Evolutionary conservation across 2,113 vertebrate genomes (phyloP).

Genomic region (Nyctereutes procyonoides): DNA sequence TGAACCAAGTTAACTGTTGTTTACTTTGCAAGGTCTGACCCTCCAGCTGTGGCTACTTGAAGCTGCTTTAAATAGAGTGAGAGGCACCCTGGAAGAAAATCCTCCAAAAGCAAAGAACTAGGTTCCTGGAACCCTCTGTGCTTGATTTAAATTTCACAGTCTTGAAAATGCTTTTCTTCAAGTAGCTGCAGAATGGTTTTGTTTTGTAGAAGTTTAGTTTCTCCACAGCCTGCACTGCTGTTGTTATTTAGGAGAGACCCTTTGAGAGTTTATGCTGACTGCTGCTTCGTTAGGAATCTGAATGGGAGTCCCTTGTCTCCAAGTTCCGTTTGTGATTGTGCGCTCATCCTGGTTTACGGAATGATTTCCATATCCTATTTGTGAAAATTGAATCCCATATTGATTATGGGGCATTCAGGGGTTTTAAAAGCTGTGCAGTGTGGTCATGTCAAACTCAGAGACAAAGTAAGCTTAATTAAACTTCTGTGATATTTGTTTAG

Average conservation of each 20-base stretch:
- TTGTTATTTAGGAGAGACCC: background rate
- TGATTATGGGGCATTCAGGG: background rate
- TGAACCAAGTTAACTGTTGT: constrained; percentile 43
- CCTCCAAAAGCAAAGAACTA: background rate
- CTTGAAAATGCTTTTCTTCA: constrained; percentile 63
- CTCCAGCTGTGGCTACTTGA: constrained; percentile 74
- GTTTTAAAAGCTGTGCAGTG: constrained; percentile 21
- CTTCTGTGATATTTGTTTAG: constrained; percentile 31
- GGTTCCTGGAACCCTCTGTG: constrained; percentile 57
- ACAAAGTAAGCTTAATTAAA: constrained; percentile 38
- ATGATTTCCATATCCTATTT: constrained; percentile 12
- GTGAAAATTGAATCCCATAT: constrained; percentile 39
- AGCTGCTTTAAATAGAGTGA: constrained; percentile 64
- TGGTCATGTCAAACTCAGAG: constrained; percentile 27
- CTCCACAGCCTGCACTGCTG: background rate
- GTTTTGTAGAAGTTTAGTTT: constrained; percentile 41
- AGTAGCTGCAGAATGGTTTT: constrained; percentile 20
- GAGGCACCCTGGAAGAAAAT: constrained; percentile 12
- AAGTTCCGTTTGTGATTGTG: background rate
- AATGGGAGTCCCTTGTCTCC: background rate
- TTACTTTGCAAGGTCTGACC: constrained; percentile 72
- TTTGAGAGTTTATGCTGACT: background rate
- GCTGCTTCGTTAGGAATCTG: background rate
- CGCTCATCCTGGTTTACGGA: background rate
- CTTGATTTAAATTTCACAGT: constrained; percentile 58